Conservation (phyloP, 2,888 invertebrate genomes). For the Seira ritae region DNA sequence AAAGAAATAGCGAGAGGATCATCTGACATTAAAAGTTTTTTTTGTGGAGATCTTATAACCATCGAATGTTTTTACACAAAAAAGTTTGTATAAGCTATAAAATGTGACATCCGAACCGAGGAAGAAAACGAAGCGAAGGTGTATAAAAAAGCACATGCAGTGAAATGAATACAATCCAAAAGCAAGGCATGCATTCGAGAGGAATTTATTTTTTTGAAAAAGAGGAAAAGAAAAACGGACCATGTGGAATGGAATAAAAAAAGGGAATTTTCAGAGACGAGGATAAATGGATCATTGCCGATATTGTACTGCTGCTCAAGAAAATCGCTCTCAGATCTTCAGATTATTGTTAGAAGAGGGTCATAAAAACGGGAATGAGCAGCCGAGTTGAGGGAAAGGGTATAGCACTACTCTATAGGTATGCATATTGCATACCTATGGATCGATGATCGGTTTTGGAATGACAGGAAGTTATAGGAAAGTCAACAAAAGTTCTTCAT, state of each 20-base stretch:
- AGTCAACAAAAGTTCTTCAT: too few relatives aligned
- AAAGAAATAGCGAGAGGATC: slow-evolving; percentile 41
- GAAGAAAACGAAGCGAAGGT: slow-evolving; percentile 12
- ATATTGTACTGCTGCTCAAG: slow-evolving; percentile 23
- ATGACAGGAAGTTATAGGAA: too few relatives aligned
- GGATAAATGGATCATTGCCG: slow-evolving; percentile 32
- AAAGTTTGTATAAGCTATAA: slow-evolving; percentile 30
- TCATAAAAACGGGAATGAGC: slow-evolving; percentile 11
- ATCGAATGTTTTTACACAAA: slow-evolving; percentile 25
- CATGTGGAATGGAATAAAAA: slow-evolving; percentile 53
- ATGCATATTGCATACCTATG: too few relatives aligned
- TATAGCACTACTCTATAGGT: too few relatives aligned
- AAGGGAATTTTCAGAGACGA: slow-evolving; percentile 25
- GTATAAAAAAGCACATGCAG: not conserved
- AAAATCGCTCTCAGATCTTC: slow-evolving; percentile 1
- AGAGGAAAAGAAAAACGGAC: slow-evolving; percentile 50
- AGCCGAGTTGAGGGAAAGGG: too few relatives aligned
- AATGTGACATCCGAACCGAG: slow-evolving; percentile 30
- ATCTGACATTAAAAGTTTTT: slow-evolving; percentile 39
- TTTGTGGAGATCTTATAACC: slow-evolving; percentile 32
- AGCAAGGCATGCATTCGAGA: not conserved
- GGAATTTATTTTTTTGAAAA: slow-evolving; percentile 35
- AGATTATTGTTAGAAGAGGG: not conserved
- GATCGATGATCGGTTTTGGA: too few relatives aligned
- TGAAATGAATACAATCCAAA: too few relatives aligned